Evolutionary conservation across 2,113 vertebrate genomes (phyloP).

Genomic region (Pteropus alecto): DNA sequence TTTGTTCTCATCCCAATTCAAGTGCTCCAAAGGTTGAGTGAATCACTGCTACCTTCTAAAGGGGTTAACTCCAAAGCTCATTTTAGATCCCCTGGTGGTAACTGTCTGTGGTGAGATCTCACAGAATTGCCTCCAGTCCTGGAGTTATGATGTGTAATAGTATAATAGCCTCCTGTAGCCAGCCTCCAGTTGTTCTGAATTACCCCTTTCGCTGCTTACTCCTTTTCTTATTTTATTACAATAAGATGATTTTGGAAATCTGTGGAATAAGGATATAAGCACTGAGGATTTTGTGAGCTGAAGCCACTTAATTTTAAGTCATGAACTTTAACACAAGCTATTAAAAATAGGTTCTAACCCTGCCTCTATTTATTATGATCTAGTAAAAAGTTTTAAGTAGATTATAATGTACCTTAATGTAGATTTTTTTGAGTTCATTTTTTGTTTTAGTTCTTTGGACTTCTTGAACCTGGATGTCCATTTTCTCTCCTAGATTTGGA

Average conservation of each 20-base stretch:
- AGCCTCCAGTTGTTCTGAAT: neutral
- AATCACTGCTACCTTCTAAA: neutral
- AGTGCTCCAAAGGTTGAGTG: neutral
- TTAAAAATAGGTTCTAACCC: neutral
- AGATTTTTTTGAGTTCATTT: neutral
- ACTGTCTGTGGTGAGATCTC: neutral
- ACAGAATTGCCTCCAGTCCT: neutral
- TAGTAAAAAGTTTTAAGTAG: neutral
- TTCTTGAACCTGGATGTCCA: neutral
- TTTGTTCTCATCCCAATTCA: neutral
- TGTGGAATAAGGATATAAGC: neutral
- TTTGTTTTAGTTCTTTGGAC: neutral
- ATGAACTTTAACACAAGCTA: neutral
- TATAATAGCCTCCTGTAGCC: neutral
- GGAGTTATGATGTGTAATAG: neutral
- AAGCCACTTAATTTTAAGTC: neutral
- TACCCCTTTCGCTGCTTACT: neutral
- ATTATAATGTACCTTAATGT: neutral
- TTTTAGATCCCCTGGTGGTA: too few relatives aligned
- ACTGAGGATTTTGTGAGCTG: neutral
- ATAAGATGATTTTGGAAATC: neutral
- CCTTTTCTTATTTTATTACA: neutral
- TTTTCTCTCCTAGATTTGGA: neutral
- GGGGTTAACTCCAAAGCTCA: neutral
- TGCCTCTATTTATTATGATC: neutral